These are phyloP conservation scores for Diplogasteroides magnus DNA, from an alignment of 1,140 invertebrate species.

Conservation along the genomic window DNA sequence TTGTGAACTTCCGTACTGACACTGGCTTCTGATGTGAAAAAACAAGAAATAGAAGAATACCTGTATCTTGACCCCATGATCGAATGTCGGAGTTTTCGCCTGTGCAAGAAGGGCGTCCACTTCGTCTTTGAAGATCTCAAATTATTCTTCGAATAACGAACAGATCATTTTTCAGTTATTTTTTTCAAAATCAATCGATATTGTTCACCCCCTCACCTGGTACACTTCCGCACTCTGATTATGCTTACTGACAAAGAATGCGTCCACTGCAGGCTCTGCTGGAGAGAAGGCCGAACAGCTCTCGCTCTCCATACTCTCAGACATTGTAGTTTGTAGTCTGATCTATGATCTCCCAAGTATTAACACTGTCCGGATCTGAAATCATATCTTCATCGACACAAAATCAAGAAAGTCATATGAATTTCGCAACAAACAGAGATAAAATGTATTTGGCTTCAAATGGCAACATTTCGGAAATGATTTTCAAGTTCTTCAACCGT, in stretches of 20 bases:
- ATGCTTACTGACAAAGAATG: constrained; percentile 44
- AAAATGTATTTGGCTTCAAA: too few relatives aligned
- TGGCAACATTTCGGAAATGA: too few relatives aligned
- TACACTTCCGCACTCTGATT: constrained; percentile 48
- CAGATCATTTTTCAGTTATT: not conserved
- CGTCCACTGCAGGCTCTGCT: constrained; percentile 35
- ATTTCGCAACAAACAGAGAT: too few relatives aligned
- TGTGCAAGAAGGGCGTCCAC: constrained; percentile 44
- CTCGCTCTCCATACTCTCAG: constrained; percentile 19
- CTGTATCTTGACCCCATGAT: not conserved
- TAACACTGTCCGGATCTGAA: too few relatives aligned
- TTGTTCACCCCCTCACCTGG: constrained; percentile 32
- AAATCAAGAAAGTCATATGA: too few relatives aligned
- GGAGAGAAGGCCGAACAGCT: constrained; percentile 25
- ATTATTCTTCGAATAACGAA: not conserved
- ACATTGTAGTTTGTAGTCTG: not conserved
- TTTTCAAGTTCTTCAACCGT: too few relatives aligned
- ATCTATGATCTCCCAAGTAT: not conserved
- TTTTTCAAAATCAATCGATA: not conserved
- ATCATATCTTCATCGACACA: too few relatives aligned
- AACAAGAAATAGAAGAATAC: too few relatives aligned
- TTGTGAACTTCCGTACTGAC: too few relatives aligned
- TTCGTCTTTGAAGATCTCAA: constrained; percentile 48
- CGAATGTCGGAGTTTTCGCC: constrained; percentile 23
- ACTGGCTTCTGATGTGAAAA: too few relatives aligned